Evolutionary conservation across 2,888 invertebrate genomes (phyloP), one percentile per base, ranked within the genome.

Genomic region (Drosophila anomelani): DNA sequence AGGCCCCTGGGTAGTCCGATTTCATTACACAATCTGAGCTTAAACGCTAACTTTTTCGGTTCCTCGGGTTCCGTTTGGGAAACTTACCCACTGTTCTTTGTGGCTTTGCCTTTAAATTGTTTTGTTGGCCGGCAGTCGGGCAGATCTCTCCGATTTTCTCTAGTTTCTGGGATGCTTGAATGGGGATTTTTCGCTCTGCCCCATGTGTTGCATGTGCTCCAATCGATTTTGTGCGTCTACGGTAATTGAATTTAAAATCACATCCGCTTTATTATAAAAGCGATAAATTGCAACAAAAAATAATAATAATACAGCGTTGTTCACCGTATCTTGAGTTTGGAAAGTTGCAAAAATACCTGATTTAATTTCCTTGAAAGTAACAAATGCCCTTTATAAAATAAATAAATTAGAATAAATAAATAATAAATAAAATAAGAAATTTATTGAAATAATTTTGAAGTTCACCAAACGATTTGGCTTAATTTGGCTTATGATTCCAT

Each of bases 1-100:
- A 66, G 46, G 17, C 55, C 64, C 66, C 64, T 57, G 64, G 62
- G 73, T 79, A 72, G 75, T 85, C 69, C 70, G 81, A 85, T 86
- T 85, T 86, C 79, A 81, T 85, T 86, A 86, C 78, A 86, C 77
- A 85, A 80, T 77, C 75, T 75, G 64, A 64, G 75, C 78, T 74
- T 76, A 69, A 69, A 62, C 56, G 66, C 55, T 39, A 66, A 51
- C 66, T 75, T 75, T 75, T 58, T 75, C 34, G 53, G 56, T 57
- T 56, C 47, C 56, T 51, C 43, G 77, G 71, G 54, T 70, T 84
- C 75, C 64, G 57, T 64, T 75, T 70, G 39, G 59, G 54, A 51
- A 72, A 83, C 86, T 80, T 77, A 58, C 58, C 61, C 71, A 74
- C 68, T 71, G 75, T 76, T 46, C 63, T 75, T 74, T 82, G 87